Conservation (phyloP, 2,888 invertebrate genomes). For the Thymelicus sylvestris region DNA sequence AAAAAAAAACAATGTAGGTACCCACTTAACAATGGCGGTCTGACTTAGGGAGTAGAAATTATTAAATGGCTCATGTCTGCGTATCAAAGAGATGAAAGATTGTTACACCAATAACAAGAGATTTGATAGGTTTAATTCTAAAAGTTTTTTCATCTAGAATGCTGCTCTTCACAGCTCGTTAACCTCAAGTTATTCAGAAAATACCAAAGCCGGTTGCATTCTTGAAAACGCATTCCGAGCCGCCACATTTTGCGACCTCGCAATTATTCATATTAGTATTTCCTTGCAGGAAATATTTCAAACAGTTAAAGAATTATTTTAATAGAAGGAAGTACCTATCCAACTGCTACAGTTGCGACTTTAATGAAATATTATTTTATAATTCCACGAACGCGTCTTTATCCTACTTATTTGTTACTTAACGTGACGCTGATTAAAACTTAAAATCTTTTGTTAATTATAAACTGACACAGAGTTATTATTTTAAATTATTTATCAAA, state of each 20-base stretch:
- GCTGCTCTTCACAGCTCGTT: constrained; percentile 56
- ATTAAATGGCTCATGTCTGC: no score
- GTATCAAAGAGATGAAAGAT: no score
- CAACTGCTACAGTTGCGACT: background rate
- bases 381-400: background rate
- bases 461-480: background rate
- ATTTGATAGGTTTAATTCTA: constrained; percentile 17
- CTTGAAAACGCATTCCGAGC: constrained; percentile 46
- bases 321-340: constrained; percentile 8
- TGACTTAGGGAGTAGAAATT: no score
- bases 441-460: background rate
- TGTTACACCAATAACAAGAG: background rate
- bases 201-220: constrained; percentile 42
- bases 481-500: no score
- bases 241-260: constrained; percentile 44
- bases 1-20: no score
- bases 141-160: constrained; percentile 43
- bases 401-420: background rate
- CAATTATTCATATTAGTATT: constrained; percentile 32
- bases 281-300: constrained; percentile 32
- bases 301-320: constrained; percentile 22
- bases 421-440: background rate
- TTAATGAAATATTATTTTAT: background rate
- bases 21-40: no score
- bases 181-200: constrained; percentile 54